phyloP scores from a whole-genome alignment of 2,888 invertebrate species.

The Eugnorisma glareosa region DNA sequence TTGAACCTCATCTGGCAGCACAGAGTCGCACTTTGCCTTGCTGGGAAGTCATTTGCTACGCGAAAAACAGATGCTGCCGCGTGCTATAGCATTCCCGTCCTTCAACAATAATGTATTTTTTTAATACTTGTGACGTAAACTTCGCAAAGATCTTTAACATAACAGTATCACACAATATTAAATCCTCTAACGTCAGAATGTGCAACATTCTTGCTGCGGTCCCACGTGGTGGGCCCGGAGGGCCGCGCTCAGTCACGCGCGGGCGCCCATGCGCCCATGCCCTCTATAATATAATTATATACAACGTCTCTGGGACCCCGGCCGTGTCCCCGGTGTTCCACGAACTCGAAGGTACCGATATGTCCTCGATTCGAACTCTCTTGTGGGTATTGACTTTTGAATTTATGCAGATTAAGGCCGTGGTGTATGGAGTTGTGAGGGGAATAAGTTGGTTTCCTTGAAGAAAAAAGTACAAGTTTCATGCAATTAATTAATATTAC shows the following conservation, averaged over 20 bases:
- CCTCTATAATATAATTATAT: constrained; percentile 64
- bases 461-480: not conserved
- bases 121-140: not conserved
- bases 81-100: not conserved
- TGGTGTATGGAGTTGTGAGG: not conserved
- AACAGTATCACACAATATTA: constrained; percentile 2
- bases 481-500: not conserved
- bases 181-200: constrained; percentile 24
- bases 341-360: constrained; percentile 58
- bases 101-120: not conserved
- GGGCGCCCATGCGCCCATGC: constrained; percentile 49
- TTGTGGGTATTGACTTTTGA: constrained; percentile 22
- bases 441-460: not conserved
- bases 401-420: constrained; percentile 34
- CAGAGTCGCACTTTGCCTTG: not conserved
- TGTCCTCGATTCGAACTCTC: constrained; percentile 55
- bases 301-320: constrained; percentile 33
- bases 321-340: constrained; percentile 45
- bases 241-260: constrained; percentile 54
- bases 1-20: not conserved
- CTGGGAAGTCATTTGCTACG: not conserved
- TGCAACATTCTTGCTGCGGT: constrained; percentile 25
- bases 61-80: not conserved
- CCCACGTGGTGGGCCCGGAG: constrained; percentile 17
- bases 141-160: not conserved